Conservation (phyloP, 2,113 vertebrate species). For the Strix aluco region DNA sequence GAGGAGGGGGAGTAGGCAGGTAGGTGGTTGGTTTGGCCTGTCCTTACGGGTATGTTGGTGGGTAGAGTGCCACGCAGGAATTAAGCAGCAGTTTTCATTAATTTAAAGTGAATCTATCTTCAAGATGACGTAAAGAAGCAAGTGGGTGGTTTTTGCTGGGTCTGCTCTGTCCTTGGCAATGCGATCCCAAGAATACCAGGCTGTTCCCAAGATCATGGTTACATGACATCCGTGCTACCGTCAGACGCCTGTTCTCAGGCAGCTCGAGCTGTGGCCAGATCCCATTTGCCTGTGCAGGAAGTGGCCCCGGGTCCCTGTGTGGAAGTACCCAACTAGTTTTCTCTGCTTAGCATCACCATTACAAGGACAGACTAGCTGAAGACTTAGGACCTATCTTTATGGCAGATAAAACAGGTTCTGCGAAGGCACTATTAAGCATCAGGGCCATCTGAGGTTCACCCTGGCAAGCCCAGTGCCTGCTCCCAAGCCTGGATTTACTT, state of each 20-base stretch:
- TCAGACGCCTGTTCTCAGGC: neutral
- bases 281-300: neutral
- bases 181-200: accelerated
- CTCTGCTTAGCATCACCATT: neutral
- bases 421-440: neutral
- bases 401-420: neutral
- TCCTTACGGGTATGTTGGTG: accelerated
- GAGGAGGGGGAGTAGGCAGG: neutral
- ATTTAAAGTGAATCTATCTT: neutral
- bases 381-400: neutral
- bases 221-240: accelerated
- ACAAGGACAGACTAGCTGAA: neutral
- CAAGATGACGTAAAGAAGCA: neutral
- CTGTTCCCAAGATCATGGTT: neutral
- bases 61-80: neutral
- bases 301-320: neutral
- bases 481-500: neutral
- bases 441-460: neutral
- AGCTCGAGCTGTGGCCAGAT: neutral
- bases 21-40: neutral
- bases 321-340: neutral
- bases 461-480: neutral
- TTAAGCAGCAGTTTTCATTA: neutral
- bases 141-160: neutral
- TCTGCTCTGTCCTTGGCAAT: neutral